Evolutionary conservation across 1,140 invertebrate species (phyloP).

Genomic region (Colletes gigas): DNA sequence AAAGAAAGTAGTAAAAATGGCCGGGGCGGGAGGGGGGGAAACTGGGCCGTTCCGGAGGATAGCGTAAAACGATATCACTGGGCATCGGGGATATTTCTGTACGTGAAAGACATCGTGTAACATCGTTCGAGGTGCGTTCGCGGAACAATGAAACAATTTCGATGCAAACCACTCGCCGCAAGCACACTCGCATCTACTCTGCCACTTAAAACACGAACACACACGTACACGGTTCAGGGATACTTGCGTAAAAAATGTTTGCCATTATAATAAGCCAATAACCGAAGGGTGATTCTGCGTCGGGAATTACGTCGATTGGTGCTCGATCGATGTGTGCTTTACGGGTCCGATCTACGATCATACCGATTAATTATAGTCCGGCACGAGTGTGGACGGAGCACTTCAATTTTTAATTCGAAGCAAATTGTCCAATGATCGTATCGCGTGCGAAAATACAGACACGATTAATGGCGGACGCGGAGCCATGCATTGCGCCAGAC

Average conservation of each 20-base stretch:
- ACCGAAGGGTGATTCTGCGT: slow-evolving; percentile 18
- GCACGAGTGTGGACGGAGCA: no score
- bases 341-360: not conserved
- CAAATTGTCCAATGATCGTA: not conserved
- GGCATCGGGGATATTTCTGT: not conserved
- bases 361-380: not conserved
- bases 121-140: slow-evolving; percentile 5
- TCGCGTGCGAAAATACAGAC: no score
- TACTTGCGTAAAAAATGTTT: not conserved
- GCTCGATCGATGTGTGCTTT: slow-evolving; percentile 28
- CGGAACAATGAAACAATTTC: slow-evolving; percentile 21
- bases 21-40: not conserved
- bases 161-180: not conserved
- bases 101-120: not conserved
- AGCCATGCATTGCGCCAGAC: not conserved
- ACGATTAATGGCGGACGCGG: not conserved
- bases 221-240: not conserved
- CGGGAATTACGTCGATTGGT: not conserved
- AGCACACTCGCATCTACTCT: not conserved
- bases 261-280: not conserved
- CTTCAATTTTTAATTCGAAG: no score
- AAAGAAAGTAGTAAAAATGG: not conserved
- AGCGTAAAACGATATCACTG: slow-evolving; percentile 32
- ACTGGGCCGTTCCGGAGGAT: not conserved
- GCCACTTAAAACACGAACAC: not conserved